Conservation (phyloP, 2,797 vertebrate species). For the Brotula barbata region DNA sequence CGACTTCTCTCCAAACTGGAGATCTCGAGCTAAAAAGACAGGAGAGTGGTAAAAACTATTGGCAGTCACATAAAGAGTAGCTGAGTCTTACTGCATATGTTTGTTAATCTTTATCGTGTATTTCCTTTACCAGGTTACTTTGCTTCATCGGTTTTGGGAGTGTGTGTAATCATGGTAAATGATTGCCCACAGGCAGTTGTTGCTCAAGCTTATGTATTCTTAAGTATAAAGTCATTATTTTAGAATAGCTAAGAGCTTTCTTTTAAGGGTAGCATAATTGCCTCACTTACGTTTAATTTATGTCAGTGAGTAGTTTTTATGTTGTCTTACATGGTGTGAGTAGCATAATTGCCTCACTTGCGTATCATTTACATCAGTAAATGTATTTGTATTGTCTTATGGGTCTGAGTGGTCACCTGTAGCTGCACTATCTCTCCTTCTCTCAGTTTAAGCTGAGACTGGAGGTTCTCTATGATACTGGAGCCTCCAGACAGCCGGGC, state of each 20-base stretch:
- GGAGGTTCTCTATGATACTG: constrained; percentile 93
- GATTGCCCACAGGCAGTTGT: background rate
- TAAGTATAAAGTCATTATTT: background rate
- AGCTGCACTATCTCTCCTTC: constrained; percentile 96
- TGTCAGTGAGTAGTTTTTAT: too few species aligned
- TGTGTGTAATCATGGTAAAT: too few species aligned
- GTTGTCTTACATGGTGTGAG: too few species aligned
- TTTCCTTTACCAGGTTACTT: too few species aligned
- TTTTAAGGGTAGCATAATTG: too few species aligned
- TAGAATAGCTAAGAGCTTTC: background rate
- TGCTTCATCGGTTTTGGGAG: too few species aligned
- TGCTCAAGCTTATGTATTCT: background rate
- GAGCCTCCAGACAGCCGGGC: constrained; percentile 93
- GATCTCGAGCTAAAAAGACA: constrained; percentile 87
- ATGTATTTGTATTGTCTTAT: background rate
- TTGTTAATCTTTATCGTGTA: too few species aligned
- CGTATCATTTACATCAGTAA: background rate
- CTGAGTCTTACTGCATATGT: background rate
- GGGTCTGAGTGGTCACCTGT: constrained; percentile 80
- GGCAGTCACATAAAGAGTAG: background rate
- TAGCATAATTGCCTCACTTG: background rate
- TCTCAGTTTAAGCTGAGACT: constrained; percentile 93
- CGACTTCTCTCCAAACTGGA: constrained; percentile 91
- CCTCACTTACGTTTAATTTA: too few species aligned
- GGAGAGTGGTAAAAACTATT: background rate